Conservation (phyloP, 2,888 invertebrate species). For the Hofmannophila pseudospretella region DNA sequence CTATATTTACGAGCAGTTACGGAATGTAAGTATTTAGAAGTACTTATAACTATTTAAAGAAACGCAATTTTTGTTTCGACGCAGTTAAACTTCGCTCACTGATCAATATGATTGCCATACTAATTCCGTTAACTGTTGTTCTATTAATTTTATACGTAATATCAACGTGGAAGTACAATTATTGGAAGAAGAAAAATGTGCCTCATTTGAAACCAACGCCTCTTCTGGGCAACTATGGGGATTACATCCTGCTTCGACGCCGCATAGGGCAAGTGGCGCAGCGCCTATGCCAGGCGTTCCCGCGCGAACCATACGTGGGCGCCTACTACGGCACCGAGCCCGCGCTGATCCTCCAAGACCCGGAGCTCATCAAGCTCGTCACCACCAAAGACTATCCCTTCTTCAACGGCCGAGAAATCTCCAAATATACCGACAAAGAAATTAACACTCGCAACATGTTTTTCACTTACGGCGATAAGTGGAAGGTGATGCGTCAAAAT, state of each 20-base stretch:
- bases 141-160: not conserved
- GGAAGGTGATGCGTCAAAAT: constrained; percentile 52
- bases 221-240: constrained; percentile 46
- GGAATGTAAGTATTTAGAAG: too few relatives aligned
- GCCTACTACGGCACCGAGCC: constrained; percentile 27
- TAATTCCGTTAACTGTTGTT: constrained; percentile 7
- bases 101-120: constrained; percentile 4
- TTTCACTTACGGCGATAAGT: constrained; percentile 40
- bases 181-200: constrained; percentile 45
- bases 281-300: constrained; percentile 24
- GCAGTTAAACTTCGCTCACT: not conserved
- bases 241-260: constrained; percentile 27
- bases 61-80: too few relatives aligned
- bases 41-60: too few relatives aligned
- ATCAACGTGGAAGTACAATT: constrained; percentile 29
- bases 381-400: constrained; percentile 26
- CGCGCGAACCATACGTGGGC: constrained; percentile 28
- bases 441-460: constrained; percentile 37
- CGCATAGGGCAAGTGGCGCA: constrained; percentile 12
- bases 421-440: constrained; percentile 36
- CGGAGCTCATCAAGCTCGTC: constrained; percentile 30
- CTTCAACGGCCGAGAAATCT: constrained; percentile 28
- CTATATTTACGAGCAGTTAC: too few relatives aligned
- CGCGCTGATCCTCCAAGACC: constrained; percentile 34
- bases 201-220: constrained; percentile 30